Evolutionary conservation across 1,140 invertebrate genomes (phyloP).

Genomic region (Marisa cornuarietis): DNA sequence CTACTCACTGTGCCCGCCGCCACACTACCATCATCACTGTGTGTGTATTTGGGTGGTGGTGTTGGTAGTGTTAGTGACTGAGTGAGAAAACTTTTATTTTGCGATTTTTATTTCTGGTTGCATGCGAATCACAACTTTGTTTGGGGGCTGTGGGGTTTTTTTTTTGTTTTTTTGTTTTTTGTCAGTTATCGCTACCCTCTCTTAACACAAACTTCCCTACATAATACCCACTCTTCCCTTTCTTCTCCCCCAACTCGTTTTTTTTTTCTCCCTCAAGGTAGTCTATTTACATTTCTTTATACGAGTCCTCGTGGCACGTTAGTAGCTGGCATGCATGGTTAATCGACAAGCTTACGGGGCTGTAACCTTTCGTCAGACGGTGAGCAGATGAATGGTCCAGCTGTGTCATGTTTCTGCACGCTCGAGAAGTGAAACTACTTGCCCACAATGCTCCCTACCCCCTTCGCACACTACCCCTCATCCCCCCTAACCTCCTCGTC

Average conservation of each 20-base stretch:
- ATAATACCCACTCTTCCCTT: background rate
- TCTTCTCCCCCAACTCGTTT: conserved; percentile 10
- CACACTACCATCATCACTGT: background rate
- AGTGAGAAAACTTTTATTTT: background rate
- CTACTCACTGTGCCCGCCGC: no score
- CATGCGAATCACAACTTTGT: no score
- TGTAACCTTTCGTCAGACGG: background rate
- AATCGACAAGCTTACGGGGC: background rate
- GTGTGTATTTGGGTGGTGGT: no score
- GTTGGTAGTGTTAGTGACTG: background rate
- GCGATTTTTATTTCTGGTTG: background rate
- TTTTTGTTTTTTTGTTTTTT: no score
- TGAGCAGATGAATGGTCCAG: background rate
- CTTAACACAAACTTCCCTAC: no score
- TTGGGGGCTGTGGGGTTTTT: no score
- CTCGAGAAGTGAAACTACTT: background rate
- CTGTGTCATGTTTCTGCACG: background rate
- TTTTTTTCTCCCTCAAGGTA: no score
- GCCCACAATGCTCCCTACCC: no score
- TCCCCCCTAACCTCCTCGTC: background rate
- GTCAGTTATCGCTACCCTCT: no score
- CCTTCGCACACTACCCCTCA: background rate
- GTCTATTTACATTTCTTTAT: background rate
- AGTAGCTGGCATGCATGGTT: no score
- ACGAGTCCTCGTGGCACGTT: background rate